Percentiles rank a stretch among this genome's conserved stretches.
These are phyloP conservation scores for Mionectes macconnelli DNA, from an alignment of 2,113 vertebrate genomes.

Conservation along the genomic window DNA sequence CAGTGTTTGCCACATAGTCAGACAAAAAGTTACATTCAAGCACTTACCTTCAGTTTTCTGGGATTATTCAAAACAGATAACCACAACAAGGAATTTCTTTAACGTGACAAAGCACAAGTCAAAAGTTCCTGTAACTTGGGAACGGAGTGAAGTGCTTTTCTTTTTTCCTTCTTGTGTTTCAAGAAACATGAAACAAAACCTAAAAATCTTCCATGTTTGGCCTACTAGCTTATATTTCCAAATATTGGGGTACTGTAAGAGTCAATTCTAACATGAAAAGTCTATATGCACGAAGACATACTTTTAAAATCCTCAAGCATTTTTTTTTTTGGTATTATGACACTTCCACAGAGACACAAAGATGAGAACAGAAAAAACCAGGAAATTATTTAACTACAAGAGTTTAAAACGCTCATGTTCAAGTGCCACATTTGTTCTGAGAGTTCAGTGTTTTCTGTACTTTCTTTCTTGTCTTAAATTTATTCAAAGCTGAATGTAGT, in stretches of 20 bases:
- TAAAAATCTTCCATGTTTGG: not conserved
- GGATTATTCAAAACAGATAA: not conserved
- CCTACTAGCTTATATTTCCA: not conserved
- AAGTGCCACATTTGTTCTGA: not conserved
- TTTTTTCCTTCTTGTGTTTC: not conserved
- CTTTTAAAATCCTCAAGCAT: not conserved
- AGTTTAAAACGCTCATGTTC: not conserved
- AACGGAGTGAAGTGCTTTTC: not conserved
- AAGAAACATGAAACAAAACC: not conserved
- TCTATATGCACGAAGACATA: not conserved
- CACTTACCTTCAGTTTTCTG: not conserved
- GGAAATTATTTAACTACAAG: not conserved
- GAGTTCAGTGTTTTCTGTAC: not conserved
- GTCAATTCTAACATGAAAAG: not conserved
- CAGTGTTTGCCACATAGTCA: not conserved
- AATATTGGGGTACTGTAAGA: not conserved
- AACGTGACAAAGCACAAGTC: not conserved
- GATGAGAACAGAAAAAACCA: slow-evolving; percentile 26
- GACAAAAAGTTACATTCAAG: not conserved
- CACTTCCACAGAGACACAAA: not conserved
- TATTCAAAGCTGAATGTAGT: not conserved
- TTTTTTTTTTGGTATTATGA: not conserved
- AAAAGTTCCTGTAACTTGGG: not conserved
- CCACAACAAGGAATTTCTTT: not conserved
- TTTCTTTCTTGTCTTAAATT: not conserved